Evolutionary conservation across 2,113 vertebrate species (phyloP), one percentile per base, ranked within the genome.

Genomic region (Phalacrocorax brasilianus): DNA sequence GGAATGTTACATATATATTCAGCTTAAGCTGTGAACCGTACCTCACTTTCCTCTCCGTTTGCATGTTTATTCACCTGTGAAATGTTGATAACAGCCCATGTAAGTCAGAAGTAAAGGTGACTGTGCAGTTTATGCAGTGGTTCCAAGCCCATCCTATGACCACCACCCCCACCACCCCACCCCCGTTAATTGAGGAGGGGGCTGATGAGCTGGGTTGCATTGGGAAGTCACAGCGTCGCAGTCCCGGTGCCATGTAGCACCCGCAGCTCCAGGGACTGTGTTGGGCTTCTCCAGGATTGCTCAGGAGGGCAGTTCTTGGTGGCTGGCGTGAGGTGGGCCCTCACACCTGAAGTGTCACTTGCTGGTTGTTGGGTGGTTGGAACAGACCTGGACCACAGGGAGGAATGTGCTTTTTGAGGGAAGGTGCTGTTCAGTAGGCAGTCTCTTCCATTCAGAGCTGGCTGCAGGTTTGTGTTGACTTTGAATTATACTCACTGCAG

Each of bases 201-300:
- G n/a, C 18, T 72, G 82, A 8, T 33, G 73, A 52, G 35, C 50
- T 13, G 65, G 27, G 23, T 14, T 21, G 5, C 0, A 0, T 2
- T 8, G 66, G 40, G 20, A n/a, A 11, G 20, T 19, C 17, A 1
- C 0, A 1, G 63, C 40, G 19, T 32, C 0, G 0, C 6, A 0
- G 1, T 10, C 78, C 5, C 1, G 4, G 30, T 14, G 11, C 59
- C 0, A 1, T 3, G 56, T 11, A 3, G 30, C 27, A 3, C 45
- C 33, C 9, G 32, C 47, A 19, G 49, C 45, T 33, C 45, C 24
- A 9, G 71, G 20, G 50, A 5, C 35, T 4, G 17, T 2, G 30
- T 1, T 35, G 50, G 22, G n/a, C 26, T 52, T 20, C 77, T 49
- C 32, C 1, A 11, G 50, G 38, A 4, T 2, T 12, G 26, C 1